These are phyloP conservation scores for Hypothenemus hampei DNA, from an alignment of 1,140 invertebrate genomes.

Conservation along the genomic window DNA sequence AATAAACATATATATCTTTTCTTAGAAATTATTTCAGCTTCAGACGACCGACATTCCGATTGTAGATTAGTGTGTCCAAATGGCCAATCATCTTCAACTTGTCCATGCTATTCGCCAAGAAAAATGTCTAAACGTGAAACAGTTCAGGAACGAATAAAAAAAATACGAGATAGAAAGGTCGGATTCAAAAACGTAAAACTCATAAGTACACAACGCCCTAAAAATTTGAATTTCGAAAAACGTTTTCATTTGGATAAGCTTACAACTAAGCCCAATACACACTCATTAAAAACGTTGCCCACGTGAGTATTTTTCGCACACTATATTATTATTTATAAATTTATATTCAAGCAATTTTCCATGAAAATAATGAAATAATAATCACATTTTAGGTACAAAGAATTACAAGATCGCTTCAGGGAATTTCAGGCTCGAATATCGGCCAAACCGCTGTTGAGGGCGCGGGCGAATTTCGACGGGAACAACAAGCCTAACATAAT, in stretches of 20 bases:
- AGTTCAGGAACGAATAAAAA: background rate
- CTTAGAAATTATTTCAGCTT: background rate
- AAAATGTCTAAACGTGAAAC: background rate
- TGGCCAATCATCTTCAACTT: background rate
- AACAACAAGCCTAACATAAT: slow-evolving; percentile 1
- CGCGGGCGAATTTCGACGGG: background rate
- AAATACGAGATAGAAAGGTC: background rate
- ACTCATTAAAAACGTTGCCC: background rate
- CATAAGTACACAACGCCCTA: background rate
- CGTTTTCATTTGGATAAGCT: background rate
- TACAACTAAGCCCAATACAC: background rate
- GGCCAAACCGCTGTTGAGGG: background rate
- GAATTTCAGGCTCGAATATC: slow-evolving; percentile 3
- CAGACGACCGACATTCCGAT: background rate
- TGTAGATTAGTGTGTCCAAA: background rate
- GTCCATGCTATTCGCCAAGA: background rate
- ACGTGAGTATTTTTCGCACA: background rate
- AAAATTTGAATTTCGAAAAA: background rate
- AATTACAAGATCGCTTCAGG: slow-evolving; percentile 2
- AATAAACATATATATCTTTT: background rate
- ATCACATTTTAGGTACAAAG: slow-evolving; percentile 6
- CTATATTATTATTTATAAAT: background rate
- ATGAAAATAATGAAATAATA: background rate
- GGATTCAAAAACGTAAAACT: background rate
- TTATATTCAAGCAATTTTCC: background rate